Evolutionary conservation across 2,888 invertebrate genomes (phyloP).

Genomic region (Ashinkailepas kermadecensis): DNA sequence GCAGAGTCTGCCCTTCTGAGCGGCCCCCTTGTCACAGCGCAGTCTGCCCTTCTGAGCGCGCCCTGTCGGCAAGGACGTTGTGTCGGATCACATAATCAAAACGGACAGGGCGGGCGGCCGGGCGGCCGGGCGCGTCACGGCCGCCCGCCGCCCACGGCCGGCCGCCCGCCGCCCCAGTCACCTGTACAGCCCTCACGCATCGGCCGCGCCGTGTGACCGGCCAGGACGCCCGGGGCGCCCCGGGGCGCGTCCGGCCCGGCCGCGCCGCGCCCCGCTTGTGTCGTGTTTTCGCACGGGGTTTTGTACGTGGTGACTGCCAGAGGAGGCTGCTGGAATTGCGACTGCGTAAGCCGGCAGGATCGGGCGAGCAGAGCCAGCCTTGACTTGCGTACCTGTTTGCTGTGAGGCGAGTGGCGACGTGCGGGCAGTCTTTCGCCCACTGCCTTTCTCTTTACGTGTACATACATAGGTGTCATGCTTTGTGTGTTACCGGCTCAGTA

Average conservation of each 20-base stretch:
- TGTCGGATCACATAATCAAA: constrained; percentile 4
- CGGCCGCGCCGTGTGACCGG: neutral
- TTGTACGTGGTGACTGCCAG: constrained; percentile 11
- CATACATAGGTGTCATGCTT: constrained; percentile 15
- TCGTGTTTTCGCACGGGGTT: neutral
- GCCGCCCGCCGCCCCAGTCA: neutral
- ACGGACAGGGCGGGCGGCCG: neutral
- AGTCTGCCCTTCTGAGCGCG: neutral
- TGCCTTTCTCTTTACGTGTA: constrained; percentile 15
- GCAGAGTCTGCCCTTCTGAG: constrained; percentile 83
- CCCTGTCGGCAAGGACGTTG: neutral
- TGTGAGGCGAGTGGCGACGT: neutral
- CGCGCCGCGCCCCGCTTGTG: neutral
- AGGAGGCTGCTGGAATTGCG: neutral
- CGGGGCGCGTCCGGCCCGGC: no score
- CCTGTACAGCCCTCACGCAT: neutral
- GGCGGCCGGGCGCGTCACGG: neutral
- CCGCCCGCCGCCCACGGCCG: neutral
- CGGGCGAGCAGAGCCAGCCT: neutral
- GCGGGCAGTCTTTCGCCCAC: neutral
- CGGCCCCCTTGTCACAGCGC: neutral
- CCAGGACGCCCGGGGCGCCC: neutral
- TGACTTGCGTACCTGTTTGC: constrained; percentile 10
- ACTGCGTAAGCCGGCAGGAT: neutral
- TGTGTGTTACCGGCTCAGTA: constrained; percentile 13